Evolutionary conservation across 2,888 invertebrate genomes (phyloP), one percentile per base, ranked within the genome.

Genomic region (Coenonympha glycerion): DNA sequence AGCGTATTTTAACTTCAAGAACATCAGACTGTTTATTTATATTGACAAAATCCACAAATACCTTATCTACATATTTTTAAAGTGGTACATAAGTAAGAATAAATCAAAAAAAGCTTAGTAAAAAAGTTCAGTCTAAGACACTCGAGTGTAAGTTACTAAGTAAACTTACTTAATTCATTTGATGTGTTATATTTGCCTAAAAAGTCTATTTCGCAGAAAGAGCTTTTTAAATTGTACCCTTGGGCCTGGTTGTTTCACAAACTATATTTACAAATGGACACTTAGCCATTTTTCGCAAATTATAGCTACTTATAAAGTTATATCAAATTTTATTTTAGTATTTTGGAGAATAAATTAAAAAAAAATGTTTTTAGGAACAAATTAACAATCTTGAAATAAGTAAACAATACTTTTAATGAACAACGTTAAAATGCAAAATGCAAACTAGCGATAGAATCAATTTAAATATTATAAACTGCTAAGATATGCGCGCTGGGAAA

Each of bases 1-100:
- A 11, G 18, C 18, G 11, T 19, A 41, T 30, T 41, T 41, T 19
- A 41, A 41, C 19, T 41, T 41, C 13, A 41, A 28, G 13, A 28
- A 41, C 39, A 15, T 24, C 24, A 9, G 22, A 9, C 22, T 39
- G 24, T 39, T 39, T 39, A 39, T 39, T 39, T 39, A 15, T 15
- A 24, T 15, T 9, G 3, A 24, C 4, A 24, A 39, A 24, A 22
- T 24, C 15, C n/a, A 39, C 22, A 24, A 39, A 36, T 24, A 39
- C n/a, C 15, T 15, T 6, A 39, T 39, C 22, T 39, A 15, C 15
- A 24, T n/a, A n/a, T n/a, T 39, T 39, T 39, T 24, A 22, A 15
- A 24, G 22, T 37, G n/a, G n/a, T 18, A 3, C n/a, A n/a, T 9
- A 8, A 24, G 8, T 24, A n/a, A 11, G 11, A 28, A 11, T 2